These are phyloP conservation scores for Diprion similis DNA, from an alignment of 1,140 invertebrate genomes.

Conservation along the genomic window DNA sequence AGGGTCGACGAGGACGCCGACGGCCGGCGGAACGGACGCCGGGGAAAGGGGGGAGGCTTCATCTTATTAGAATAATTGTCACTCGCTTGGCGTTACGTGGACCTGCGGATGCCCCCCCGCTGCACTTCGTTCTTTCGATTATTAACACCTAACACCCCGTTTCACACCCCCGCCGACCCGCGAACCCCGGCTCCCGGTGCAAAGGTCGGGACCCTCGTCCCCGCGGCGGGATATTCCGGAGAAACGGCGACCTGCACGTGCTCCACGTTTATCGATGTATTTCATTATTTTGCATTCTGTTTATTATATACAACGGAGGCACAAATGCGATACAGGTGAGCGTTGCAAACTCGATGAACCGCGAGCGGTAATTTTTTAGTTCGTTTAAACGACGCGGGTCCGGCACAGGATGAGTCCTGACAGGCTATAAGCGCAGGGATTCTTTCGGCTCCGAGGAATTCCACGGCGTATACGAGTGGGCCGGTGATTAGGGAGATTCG, in stretches of 20 bases:
- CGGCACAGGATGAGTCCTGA: neutral
- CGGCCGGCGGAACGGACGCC: constrained; percentile 14
- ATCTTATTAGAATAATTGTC: constrained; percentile 42
- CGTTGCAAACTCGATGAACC: constrained; percentile 20
- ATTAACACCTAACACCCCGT: neutral
- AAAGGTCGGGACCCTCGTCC: no score
- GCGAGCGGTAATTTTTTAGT: neutral
- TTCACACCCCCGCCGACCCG: neutral
- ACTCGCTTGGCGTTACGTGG: constrained; percentile 12
- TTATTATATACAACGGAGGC: constrained; percentile 30
- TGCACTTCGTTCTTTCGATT: constrained; percentile 34
- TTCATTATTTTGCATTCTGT: neutral
- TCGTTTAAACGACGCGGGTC: neutral
- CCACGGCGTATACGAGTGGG: neutral
- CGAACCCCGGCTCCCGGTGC: no score
- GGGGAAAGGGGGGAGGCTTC: constrained; percentile 17
- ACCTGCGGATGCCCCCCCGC: neutral
- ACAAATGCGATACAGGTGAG: constrained; percentile 26
- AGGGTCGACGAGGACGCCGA: constrained; percentile 24
- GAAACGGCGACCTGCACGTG: no score
- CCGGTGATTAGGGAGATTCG: neutral
- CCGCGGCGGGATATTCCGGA: no score
- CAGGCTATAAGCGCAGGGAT: neutral
- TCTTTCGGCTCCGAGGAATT: neutral
- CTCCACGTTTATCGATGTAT: no score